Evolutionary conservation across 2,113 vertebrate species (phyloP).

Genomic region (Lamprologus ornatipinnis): DNA sequence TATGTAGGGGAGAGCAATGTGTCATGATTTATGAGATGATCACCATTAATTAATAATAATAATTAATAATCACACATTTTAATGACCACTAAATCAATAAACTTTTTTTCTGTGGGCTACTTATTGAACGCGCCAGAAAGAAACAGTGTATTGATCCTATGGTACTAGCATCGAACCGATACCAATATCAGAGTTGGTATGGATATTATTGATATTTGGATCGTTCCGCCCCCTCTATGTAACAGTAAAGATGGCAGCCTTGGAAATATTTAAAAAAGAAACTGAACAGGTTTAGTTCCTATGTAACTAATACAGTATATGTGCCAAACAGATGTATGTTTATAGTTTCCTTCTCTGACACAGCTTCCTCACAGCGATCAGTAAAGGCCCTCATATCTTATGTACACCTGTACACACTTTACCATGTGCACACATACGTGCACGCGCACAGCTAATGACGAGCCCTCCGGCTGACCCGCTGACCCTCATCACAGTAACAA

Average conservation of each 20-base stretch:
- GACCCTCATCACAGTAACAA: slow-evolving; percentile 50
- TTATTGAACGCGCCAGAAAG: background rate
- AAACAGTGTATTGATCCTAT: background rate
- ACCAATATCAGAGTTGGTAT: background rate
- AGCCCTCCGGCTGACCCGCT: slow-evolving; percentile 19
- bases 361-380: background rate
- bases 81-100: background rate
- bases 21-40: background rate
- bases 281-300: background rate
- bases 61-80: background rate
- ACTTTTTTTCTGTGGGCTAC: background rate
- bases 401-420: slow-evolving; percentile 44
- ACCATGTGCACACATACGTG: background rate
- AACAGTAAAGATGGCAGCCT: background rate
- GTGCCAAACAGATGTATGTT: background rate
- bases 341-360: background rate
- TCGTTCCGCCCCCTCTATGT: accelerated
- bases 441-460: slow-evolving; percentile 23
- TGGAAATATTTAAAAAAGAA: background rate
- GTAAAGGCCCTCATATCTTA: slow-evolving; percentile 32
- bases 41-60: background rate
- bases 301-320: background rate
- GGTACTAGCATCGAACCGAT: background rate
- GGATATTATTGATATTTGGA: background rate
- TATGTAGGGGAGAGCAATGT: background rate